Conservation (phyloP, 1,140 invertebrate genomes). For the Drosophila tristis region DNA sequence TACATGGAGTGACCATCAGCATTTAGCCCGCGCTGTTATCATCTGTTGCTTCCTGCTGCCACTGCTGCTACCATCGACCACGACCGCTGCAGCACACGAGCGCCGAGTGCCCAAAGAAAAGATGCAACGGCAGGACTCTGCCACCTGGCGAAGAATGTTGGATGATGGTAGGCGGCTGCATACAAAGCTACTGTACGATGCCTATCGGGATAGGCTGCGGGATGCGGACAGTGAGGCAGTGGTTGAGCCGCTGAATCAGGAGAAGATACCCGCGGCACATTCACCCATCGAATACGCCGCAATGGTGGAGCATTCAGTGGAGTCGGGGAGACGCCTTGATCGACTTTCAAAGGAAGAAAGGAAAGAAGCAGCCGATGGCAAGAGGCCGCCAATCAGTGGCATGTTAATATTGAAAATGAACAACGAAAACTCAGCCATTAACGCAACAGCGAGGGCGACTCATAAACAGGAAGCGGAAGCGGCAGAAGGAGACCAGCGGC, state of each 20-base stretch:
- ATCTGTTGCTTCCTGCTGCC: slow-evolving; percentile 5
- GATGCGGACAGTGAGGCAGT: not conserved
- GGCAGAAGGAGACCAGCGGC: not conserved
- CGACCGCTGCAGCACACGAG: too few species aligned
- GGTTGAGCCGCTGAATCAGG: not conserved
- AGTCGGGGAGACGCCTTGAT: not conserved
- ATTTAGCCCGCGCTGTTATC: slow-evolving; percentile 5
- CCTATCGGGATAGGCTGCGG: slow-evolving; percentile 33
- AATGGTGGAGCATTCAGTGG: not conserved
- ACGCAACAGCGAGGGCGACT: not conserved
- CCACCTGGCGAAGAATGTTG: not conserved
- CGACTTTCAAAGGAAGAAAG: not conserved
- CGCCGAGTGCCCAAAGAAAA: not conserved
- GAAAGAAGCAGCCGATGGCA: not conserved
- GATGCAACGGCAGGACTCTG: slow-evolving; percentile 4
- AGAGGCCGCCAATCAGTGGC: not conserved
- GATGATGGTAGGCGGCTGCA: not conserved
- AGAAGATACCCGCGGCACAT: not conserved
- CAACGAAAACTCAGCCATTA: not conserved
- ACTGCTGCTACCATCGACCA: too few species aligned
- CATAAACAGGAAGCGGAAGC: not conserved
- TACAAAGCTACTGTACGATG: slow-evolving; percentile 45
- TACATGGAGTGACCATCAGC: slow-evolving; percentile 21
- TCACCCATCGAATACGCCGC: slow-evolving; percentile 6
- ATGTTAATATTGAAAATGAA: slow-evolving; percentile 19